phyloP scores from a whole-genome alignment of 2,888 invertebrate species.

The Hirtodrosophila trivittata region DNA sequence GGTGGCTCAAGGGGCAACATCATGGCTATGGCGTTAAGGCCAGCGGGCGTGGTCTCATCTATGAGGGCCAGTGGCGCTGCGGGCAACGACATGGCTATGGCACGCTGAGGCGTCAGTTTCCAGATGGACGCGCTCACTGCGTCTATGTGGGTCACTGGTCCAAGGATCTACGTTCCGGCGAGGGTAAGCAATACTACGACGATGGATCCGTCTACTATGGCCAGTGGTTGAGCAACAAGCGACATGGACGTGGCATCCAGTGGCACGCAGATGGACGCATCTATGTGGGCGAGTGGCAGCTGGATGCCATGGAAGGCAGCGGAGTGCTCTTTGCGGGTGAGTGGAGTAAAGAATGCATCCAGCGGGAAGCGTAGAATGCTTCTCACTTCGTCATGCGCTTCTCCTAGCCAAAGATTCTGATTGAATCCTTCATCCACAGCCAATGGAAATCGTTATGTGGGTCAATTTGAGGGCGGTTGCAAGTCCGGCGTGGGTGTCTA shows the following conservation, averaged over 20 bases:
- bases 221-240: conserved; percentile 76
- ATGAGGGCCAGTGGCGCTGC: conserved; percentile 81
- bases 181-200: conserved; percentile 81
- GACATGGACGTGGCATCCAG: conserved; percentile 80
- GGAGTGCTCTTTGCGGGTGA: conserved; percentile 79
- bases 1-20: conserved; percentile 68
- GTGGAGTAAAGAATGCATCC: no score
- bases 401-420: neutral
- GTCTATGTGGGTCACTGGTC: conserved; percentile 81
- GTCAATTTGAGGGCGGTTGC: conserved; percentile 75
- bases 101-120: conserved; percentile 64
- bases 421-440: conserved; percentile 45
- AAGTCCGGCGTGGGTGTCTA: conserved; percentile 81
- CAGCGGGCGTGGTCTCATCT: conserved; percentile 66
- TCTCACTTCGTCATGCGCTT: no score
- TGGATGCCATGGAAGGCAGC: conserved; percentile 76
- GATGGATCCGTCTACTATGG: conserved; percentile 80
- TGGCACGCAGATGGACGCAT: conserved; percentile 80
- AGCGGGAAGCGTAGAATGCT: no score
- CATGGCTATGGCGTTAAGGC: conserved; percentile 77
- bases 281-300: conserved; percentile 82
- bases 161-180: conserved; percentile 77
- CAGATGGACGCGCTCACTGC: conserved; percentile 64
- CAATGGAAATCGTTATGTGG: conserved; percentile 83
- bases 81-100: conserved; percentile 81